Evolutionary conservation across 2,888 invertebrate species (phyloP).

Genomic region (Deroplatys truncata): DNA sequence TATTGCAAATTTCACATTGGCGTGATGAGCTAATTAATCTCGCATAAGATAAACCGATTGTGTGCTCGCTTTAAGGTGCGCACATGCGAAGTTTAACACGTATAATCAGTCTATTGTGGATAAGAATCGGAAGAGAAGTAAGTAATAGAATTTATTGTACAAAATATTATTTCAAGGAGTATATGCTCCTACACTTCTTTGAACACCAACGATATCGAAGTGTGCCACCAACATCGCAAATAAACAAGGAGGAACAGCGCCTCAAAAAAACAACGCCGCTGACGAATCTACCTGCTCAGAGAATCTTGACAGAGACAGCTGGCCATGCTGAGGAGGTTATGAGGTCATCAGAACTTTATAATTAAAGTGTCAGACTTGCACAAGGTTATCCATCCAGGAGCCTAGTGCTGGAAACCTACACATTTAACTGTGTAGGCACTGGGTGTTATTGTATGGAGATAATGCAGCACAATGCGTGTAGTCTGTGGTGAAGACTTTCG

Average conservation of each 20-base stretch:
- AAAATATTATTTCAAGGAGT: too few relatives aligned
- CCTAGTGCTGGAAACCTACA: neutral
- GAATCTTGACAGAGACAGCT: neutral
- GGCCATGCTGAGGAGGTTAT: neutral
- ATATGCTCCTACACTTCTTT: too few relatives aligned
- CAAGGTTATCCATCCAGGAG: neutral
- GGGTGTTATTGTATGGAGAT: neutral
- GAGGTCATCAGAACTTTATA: conserved; percentile 7
- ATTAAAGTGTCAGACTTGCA: conserved; percentile 13
- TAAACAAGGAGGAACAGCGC: neutral
- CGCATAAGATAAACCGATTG: too few relatives aligned
- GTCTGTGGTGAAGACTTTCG: neutral
- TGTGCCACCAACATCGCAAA: neutral
- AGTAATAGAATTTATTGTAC: too few relatives aligned
- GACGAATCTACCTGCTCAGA: neutral
- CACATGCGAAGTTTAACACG: too few relatives aligned
- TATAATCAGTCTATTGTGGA: too few relatives aligned
- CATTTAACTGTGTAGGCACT: neutral
- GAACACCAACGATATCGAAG: neutral
- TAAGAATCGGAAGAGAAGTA: too few relatives aligned
- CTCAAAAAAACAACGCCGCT: neutral
- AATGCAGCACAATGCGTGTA: neutral
- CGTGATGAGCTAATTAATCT: too few relatives aligned
- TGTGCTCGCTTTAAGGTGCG: too few relatives aligned
- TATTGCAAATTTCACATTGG: too few relatives aligned